phyloP scores from a whole-genome alignment of 2,797 vertebrate genomes.

The Knipowitschia caucasica region DNA sequence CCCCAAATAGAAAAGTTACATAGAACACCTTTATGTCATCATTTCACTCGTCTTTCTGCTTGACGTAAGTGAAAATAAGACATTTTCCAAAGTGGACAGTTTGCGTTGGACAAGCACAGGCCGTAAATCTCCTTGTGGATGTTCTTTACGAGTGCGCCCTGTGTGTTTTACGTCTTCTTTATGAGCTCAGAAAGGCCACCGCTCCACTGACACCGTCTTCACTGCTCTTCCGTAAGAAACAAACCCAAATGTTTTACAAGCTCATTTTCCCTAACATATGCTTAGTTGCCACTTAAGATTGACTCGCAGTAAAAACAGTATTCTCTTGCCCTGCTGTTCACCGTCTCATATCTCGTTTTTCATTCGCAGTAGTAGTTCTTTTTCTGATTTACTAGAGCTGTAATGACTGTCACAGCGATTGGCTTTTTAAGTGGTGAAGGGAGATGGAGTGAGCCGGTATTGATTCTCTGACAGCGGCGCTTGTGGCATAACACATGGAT shows the following conservation, averaged over 20 bases:
- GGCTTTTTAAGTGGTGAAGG: conserved; percentile 79
- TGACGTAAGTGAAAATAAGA: conserved; percentile 45
- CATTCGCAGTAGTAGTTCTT: conserved; percentile 43
- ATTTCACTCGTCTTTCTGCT: conserved; percentile 4
- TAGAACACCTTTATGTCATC: no score
- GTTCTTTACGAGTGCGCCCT: conserved; percentile 71
- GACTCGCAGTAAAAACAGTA: conserved; percentile 49
- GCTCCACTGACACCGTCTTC: conserved; percentile 70
- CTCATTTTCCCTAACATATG: conserved; percentile 70
- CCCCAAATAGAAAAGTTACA: no score
- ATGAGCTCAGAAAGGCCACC: conserved; percentile 72
- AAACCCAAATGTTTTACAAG: conserved; percentile 56
- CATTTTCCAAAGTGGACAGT: conserved; percentile 55
- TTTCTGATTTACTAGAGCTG: conserved; percentile 80
- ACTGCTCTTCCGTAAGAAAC: conserved; percentile 34
- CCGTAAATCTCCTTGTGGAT: conserved; percentile 73
- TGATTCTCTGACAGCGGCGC: conserved; percentile 77
- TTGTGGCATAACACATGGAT: conserved; percentile 69
- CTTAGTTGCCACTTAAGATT: conserved; percentile 56
- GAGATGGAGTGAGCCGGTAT: conserved; percentile 73
- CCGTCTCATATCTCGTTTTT: conserved; percentile 43
- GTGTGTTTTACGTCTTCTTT: conserved; percentile 79
- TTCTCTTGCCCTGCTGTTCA: conserved; percentile 38
- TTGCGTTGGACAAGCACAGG: conserved; percentile 53
- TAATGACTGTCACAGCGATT: conserved; percentile 83